These are phyloP conservation scores for Clusia tigrina DNA, from an alignment of 2,888 invertebrate species.

Conservation along the genomic window DNA sequence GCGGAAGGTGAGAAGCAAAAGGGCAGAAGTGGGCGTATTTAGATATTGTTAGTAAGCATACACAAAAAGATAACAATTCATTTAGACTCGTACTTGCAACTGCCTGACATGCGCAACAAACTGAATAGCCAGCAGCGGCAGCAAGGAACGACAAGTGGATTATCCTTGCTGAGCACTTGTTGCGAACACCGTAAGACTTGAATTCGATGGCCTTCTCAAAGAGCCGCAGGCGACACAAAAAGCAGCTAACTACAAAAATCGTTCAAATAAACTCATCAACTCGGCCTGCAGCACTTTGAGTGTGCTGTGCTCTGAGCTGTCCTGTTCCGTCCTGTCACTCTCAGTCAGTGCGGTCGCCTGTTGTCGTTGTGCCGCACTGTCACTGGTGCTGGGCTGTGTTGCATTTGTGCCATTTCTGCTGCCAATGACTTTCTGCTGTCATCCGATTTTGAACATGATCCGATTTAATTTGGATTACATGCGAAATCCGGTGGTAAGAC, in stretches of 20 bases:
- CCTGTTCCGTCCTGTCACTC: too few species aligned
- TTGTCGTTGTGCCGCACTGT: too few species aligned
- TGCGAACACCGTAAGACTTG: slow-evolving; percentile 33
- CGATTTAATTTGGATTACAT: slow-evolving; percentile 62
- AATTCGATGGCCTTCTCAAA: too few species aligned
- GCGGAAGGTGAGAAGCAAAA: slow-evolving; percentile 16
- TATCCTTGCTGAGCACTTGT: slow-evolving; percentile 48
- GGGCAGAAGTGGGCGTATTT: slow-evolving; percentile 46
- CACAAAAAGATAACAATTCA: slow-evolving; percentile 53
- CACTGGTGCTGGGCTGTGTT: too few species aligned
- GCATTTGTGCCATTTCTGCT: background rate
- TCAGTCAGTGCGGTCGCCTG: too few species aligned
- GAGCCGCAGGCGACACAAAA: slow-evolving; percentile 36
- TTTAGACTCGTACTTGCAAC: too few species aligned
- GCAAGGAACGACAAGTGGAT: slow-evolving; percentile 40
- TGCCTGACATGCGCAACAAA: too few species aligned
- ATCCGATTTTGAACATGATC: slow-evolving; percentile 39
- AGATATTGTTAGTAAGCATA: slow-evolving; percentile 53
- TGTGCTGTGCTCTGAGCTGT: too few species aligned
- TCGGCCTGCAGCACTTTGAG: too few species aligned
- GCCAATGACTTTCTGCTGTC: slow-evolving; percentile 12
- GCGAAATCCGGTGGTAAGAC: slow-evolving; percentile 59
- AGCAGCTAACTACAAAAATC: too few species aligned
- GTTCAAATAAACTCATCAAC: slow-evolving; percentile 52
- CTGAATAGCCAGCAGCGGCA: slow-evolving; percentile 18